Evolutionary conservation across 1,140 invertebrate genomes (phyloP).

Genomic region (Bombus waltoni): DNA sequence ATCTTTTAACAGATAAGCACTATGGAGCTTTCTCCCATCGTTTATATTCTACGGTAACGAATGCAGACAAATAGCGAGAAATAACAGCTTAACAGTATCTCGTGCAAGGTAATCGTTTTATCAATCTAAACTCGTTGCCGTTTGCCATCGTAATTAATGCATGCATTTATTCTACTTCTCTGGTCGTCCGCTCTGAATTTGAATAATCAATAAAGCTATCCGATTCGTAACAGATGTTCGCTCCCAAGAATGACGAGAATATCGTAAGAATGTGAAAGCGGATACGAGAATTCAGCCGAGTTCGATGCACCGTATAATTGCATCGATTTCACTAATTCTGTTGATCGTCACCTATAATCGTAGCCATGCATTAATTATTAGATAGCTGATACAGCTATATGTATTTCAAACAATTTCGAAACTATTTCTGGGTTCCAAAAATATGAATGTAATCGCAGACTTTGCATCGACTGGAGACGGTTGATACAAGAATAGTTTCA

Average conservation of each 20-base stretch:
- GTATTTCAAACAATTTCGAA: background rate
- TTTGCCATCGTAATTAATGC: background rate
- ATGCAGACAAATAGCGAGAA: background rate
- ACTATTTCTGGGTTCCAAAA: background rate
- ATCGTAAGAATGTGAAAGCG: background rate
- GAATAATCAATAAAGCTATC: conserved; percentile 17
- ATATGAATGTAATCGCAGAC: background rate
- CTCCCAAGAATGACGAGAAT: background rate
- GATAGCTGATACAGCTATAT: too few relatives aligned
- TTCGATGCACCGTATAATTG: background rate
- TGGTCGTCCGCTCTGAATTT: too few relatives aligned
- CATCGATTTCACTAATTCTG: background rate
- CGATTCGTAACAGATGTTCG: background rate
- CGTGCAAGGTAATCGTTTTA: background rate
- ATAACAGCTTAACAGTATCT: background rate
- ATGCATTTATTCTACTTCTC: background rate
- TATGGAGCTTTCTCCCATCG: too few relatives aligned
- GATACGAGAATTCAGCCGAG: background rate
- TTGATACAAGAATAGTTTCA: background rate
- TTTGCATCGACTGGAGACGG: too few relatives aligned
- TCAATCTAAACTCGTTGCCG: background rate
- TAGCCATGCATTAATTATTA: background rate
- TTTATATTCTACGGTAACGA: too few relatives aligned
- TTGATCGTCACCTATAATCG: too few relatives aligned
- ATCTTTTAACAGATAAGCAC: background rate